Percentiles rank a stretch among this genome's conserved stretches.
phyloP scores from a whole-genome alignment of 2,888 invertebrate species.

The Dasypolia templi region DNA sequence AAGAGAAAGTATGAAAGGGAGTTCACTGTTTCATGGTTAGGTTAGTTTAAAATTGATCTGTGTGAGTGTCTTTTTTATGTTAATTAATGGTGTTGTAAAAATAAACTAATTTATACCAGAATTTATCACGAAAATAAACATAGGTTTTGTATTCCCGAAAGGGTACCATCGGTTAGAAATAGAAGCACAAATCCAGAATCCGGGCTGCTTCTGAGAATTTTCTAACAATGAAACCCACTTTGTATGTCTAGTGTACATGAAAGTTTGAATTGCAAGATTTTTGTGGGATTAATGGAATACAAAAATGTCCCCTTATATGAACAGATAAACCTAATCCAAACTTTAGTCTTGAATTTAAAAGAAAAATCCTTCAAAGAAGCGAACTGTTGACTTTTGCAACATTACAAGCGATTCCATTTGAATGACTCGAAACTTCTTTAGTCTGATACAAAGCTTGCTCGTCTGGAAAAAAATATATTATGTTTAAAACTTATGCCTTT shows the following conservation, averaged over 20 bases:
- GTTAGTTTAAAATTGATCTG: too few species aligned
- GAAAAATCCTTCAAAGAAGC: conserved; percentile 8
- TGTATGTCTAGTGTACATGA: not conserved
- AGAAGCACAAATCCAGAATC: not conserved
- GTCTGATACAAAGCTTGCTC: conserved; percentile 25
- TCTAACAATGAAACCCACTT: not conserved
- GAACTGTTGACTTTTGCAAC: conserved; percentile 31
- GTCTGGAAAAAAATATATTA: conserved; percentile 34
- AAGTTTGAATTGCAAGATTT: not conserved
- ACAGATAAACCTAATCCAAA: conserved; percentile 12
- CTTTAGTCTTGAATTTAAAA: conserved; percentile 19
- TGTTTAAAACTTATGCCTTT: conserved; percentile 45
- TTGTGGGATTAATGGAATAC: not conserved
- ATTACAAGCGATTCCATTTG: conserved; percentile 41
- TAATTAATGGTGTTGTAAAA: not conserved
- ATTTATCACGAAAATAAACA: not conserved
- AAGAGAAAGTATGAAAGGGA: not conserved
- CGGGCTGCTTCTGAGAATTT: not conserved
- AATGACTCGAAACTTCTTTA: conserved; percentile 40
- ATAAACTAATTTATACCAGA: not conserved
- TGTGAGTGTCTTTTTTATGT: too few species aligned
- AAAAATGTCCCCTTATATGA: too few species aligned
- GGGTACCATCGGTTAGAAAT: not conserved
- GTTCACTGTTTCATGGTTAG: too few species aligned
- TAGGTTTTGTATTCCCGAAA: not conserved